Evolutionary conservation across 1,140 invertebrate genomes (phyloP).

Genomic region (Scaptodrosophila lebanonensis): DNA sequence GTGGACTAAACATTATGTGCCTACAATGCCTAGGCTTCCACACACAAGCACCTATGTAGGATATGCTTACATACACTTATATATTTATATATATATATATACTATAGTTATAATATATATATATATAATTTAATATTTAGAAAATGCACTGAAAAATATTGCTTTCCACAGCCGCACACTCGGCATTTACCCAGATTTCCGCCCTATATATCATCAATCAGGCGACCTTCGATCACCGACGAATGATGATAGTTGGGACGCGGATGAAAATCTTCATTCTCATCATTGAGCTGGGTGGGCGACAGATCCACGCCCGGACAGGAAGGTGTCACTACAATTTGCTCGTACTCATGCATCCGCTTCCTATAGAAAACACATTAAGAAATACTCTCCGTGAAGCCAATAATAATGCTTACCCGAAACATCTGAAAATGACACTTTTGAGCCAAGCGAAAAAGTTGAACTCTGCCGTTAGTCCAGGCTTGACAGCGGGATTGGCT

Average conservation of each 20-base stretch:
- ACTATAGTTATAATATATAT: constrained; percentile 14
- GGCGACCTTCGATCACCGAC: constrained; percentile 86
- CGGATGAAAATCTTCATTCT: constrained; percentile 95
- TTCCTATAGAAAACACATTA: constrained; percentile 78
- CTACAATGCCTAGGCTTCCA: not conserved
- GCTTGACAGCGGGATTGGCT: constrained; percentile 95
- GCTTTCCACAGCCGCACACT: constrained; percentile 37
- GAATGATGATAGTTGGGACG: constrained; percentile 95
- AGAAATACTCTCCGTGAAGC: not conserved
- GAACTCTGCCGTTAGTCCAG: constrained; percentile 92
- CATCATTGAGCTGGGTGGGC: constrained; percentile 93
- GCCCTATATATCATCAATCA: constrained; percentile 79
- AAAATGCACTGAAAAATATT: constrained; percentile 54
- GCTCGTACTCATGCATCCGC: constrained; percentile 89
- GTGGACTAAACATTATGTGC: constrained; percentile 18
- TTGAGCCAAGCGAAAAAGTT: constrained; percentile 91
- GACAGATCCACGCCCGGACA: constrained; percentile 89
- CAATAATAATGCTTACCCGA: constrained; percentile 83
- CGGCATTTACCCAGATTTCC: constrained; percentile 2
- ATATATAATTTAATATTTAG: constrained; percentile 17
- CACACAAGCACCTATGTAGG: not conserved
- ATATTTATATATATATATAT: not conserved
- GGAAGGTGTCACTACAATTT: constrained; percentile 92
- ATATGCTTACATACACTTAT: not conserved
- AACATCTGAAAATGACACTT: constrained; percentile 84